These are phyloP conservation scores for Anoura caudifer DNA, from an alignment of 2,113 vertebrate species.

Conservation along the genomic window DNA sequence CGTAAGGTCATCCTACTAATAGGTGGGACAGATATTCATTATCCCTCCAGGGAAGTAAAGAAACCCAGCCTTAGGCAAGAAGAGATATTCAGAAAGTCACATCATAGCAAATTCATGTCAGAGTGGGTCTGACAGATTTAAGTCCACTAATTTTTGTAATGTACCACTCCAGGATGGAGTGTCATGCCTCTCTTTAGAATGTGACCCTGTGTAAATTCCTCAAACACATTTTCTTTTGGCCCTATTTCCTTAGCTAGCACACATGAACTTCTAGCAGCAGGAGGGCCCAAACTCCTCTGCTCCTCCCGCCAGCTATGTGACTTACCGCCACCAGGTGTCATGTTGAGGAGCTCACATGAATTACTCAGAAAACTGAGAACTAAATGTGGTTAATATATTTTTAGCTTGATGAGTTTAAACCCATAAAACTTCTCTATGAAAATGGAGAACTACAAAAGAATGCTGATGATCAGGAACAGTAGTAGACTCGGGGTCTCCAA, in stretches of 20 bases:
- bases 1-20: background rate
- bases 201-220: background rate
- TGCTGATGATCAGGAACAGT: background rate
- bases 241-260: background rate
- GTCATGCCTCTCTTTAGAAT: background rate
- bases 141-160: background rate
- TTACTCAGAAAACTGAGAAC: background rate
- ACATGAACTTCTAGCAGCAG: background rate
- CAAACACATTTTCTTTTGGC: background rate
- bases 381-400: background rate
- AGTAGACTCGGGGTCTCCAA: background rate
- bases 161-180: background rate
- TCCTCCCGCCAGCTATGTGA: background rate
- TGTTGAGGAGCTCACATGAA: background rate
- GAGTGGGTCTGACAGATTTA: background rate
- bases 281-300: background rate
- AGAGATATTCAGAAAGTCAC: background rate
- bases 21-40: background rate
- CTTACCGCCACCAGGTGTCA: background rate
- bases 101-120: background rate
- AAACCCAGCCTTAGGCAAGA: background rate
- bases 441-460: background rate
- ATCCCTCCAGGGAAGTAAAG: background rate
- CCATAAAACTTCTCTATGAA: background rate
- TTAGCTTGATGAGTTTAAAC: background rate